These are phyloP conservation scores for Clinocottus analis DNA, from an alignment of 2,113 vertebrate genomes.

Conservation along the genomic window DNA sequence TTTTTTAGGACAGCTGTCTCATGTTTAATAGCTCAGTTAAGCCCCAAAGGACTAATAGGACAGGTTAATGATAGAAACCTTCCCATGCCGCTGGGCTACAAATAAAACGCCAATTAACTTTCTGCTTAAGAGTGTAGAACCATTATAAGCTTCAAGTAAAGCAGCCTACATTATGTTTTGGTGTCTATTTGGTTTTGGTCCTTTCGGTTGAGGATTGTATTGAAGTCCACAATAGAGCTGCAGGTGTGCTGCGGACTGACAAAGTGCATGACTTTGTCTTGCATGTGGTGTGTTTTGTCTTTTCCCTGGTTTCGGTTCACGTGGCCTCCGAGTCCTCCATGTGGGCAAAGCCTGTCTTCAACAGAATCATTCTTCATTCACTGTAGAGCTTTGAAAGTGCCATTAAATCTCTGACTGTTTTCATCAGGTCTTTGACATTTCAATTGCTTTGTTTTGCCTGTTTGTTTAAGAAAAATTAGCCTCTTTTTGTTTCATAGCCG, in stretches of 20 bases:
- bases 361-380: slow-evolving; percentile 22
- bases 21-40: slow-evolving; percentile 56
- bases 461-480: slow-evolving; percentile 21
- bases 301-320: slow-evolving; percentile 47
- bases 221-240: slow-evolving; percentile 52
- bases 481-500: neutral
- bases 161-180: slow-evolving; percentile 25
- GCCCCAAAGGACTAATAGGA: slow-evolving; percentile 38
- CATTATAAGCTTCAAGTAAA: slow-evolving; percentile 22
- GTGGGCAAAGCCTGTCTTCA: slow-evolving; percentile 11
- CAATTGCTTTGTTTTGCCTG: slow-evolving; percentile 37
- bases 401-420: slow-evolving; percentile 34
- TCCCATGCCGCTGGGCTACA: slow-evolving; percentile 42
- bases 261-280: slow-evolving; percentile 42
- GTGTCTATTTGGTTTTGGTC: slow-evolving; percentile 18
- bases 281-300: slow-evolving; percentile 26
- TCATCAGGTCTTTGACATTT: slow-evolving; percentile 43
- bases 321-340: slow-evolving; percentile 15
- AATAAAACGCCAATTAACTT: slow-evolving; percentile 61
- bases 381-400: slow-evolving; percentile 38
- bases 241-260: slow-evolving; percentile 63
- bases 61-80: slow-evolving; percentile 56
- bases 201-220: slow-evolving; percentile 31
- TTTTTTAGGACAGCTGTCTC: slow-evolving; percentile 45
- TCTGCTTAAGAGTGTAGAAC: slow-evolving; percentile 33